Conservation (phyloP, 2,888 invertebrate genomes). For the Eupithecia subumbrata region DNA sequence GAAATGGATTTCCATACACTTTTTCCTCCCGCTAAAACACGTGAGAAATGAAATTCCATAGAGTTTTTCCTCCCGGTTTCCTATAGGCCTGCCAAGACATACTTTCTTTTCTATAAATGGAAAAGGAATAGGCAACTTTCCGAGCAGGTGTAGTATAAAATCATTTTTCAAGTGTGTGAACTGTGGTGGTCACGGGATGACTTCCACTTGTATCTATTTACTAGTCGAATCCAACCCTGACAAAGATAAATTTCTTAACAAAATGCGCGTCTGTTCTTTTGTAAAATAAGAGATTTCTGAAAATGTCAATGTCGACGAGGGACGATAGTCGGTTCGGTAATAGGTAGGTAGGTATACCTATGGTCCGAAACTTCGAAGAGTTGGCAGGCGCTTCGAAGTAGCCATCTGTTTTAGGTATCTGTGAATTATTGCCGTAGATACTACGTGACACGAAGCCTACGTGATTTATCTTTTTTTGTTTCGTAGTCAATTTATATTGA, state of each 20-base stretch:
- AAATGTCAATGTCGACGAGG: not conserved
- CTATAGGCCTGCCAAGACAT: too few species aligned
- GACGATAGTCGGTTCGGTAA: not conserved
- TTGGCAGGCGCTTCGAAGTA: not conserved
- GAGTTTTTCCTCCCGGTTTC: too few species aligned
- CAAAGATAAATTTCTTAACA: not conserved
- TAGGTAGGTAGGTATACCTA: not conserved
- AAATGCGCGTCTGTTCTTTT: not conserved
- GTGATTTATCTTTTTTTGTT: not conserved
- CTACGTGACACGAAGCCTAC: conserved; percentile 3
- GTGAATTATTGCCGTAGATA: not conserved
- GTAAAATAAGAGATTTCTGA: not conserved
- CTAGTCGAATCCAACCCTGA: too few species aligned
- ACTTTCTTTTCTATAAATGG: too few species aligned
- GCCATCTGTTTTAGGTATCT: not conserved
- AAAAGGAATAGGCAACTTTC: too few species aligned
- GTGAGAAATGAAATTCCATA: too few species aligned
- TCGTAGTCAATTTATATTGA: not conserved
- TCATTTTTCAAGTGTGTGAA: not conserved
- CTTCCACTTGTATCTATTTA: not conserved
- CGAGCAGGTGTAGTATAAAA: too few species aligned
- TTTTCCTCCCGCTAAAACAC: too few species aligned
- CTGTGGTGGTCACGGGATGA: not conserved
- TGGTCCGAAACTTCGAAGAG: not conserved
- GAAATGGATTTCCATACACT: too few species aligned